A percentile compares a stretch with the other conserved stretches of the same genome.
phyloP scores from a whole-genome alignment of 2,888 invertebrate species.

The Caenorhabditis sp. region DNA sequence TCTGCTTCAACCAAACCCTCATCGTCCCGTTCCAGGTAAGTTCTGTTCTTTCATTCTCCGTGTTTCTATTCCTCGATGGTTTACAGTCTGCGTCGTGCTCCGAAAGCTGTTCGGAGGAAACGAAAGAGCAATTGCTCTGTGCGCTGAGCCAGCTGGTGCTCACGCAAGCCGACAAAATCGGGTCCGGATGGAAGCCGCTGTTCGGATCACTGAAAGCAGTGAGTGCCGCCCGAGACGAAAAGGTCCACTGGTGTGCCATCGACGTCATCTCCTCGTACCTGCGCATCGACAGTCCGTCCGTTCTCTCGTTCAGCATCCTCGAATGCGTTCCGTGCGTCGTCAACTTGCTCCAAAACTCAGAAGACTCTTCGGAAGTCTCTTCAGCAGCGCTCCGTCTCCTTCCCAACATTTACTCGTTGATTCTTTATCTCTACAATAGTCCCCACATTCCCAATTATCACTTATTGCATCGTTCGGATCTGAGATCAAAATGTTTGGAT shows the following conservation, averaged over 20 bases:
- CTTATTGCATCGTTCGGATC: constrained; percentile 63
- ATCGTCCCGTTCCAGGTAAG: constrained; percentile 67
- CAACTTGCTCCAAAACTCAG: constrained; percentile 69
- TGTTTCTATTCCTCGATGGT: background rate
- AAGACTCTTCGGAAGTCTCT: constrained; percentile 39
- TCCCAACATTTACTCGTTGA: constrained; percentile 60
- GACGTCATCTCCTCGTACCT: constrained; percentile 96
- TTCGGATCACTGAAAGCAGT: constrained; percentile 94
- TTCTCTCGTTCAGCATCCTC: constrained; percentile 67
- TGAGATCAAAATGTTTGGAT: constrained; percentile 57
- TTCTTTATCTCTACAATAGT: constrained; percentile 64
- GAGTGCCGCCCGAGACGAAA: constrained; percentile 77
- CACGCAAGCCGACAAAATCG: constrained; percentile 83
- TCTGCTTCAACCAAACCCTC: constrained; percentile 72
- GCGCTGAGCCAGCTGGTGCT: constrained; percentile 96
- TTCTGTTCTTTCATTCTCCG: too few species aligned
- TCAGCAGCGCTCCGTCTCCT: constrained; percentile 64
- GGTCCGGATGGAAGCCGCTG: constrained; percentile 87
- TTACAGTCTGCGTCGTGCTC: constrained; percentile 82
- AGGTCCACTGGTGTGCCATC: constrained; percentile 80
- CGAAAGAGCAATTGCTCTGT: constrained; percentile 92
- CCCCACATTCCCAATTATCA: constrained; percentile 69
- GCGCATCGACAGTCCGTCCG: constrained; percentile 91
- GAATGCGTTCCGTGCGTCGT: constrained; percentile 72
- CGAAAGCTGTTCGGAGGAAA: constrained; percentile 93